Conservation (phyloP, 1,140 invertebrate genomes). For the Euwallacea fornicatus region DNA sequence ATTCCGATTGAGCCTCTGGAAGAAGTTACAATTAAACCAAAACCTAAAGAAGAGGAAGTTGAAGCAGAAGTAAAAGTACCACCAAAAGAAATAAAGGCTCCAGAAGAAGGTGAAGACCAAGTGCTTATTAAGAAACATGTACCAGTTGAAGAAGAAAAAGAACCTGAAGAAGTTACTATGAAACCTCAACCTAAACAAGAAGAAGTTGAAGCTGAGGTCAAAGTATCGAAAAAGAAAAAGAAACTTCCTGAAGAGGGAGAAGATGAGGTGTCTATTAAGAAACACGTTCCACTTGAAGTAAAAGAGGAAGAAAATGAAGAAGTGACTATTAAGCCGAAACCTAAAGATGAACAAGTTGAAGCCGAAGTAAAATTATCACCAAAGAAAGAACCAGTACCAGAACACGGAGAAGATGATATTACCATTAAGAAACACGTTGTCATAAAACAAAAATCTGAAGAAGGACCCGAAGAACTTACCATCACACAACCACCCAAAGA, state of each 20-base stretch:
- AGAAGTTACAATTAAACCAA: neutral
- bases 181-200: conserved; percentile 51
- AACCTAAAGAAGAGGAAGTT: conserved; percentile 8
- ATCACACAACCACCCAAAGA: conserved; percentile 39
- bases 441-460: conserved; percentile 37
- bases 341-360: conserved; percentile 53
- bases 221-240: conserved; percentile 65
- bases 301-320: conserved; percentile 18
- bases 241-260: conserved; percentile 46
- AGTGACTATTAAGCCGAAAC: neutral
- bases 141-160: conserved; percentile 22
- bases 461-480: conserved; percentile 25
- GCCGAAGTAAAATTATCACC: conserved; percentile 61
- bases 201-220: conserved; percentile 50
- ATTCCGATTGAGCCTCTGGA: conserved; percentile 8
- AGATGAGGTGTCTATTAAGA: conserved; percentile 47
- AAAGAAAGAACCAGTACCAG: conserved; percentile 53
- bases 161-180: conserved; percentile 20
- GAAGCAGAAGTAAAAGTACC: neutral
- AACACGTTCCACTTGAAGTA: conserved; percentile 38
- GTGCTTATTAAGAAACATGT: conserved; percentile 42
- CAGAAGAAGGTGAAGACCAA: conserved; percentile 30
- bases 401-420: conserved; percentile 45
- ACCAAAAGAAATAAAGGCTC: neutral
- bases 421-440: conserved; percentile 48